Evolutionary conservation across 2,888 invertebrate species (phyloP).

Genomic region (Drosophila pseudotalamancana): DNA sequence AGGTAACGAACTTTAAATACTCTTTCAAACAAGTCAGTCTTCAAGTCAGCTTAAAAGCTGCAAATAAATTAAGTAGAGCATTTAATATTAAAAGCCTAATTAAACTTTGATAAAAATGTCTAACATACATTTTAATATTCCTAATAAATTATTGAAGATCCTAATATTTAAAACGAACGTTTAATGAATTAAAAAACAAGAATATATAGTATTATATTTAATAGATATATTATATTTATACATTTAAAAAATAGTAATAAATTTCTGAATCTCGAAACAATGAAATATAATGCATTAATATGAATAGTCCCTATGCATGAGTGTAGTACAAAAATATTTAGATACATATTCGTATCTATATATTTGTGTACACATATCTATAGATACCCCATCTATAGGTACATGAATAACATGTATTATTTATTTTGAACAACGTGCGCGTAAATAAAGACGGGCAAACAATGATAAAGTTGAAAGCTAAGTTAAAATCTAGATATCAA

Average conservation of each 20-base stretch:
- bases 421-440: slow-evolving; percentile 26
- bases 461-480: slow-evolving; percentile 32
- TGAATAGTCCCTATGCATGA: too few species aligned
- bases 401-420: slow-evolving; percentile 26
- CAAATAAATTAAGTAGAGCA: neutral
- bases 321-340: neutral
- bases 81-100: neutral
- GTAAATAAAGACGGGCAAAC: slow-evolving; percentile 33
- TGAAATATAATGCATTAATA: too few species aligned
- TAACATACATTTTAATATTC: too few species aligned
- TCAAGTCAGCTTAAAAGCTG: neutral
- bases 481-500: slow-evolving; percentile 19
- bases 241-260: neutral
- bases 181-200: too few species aligned
- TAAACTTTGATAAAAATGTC: too few species aligned
- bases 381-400: neutral
- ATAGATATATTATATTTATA: too few species aligned
- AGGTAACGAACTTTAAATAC: neutral
- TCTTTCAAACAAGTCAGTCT: neutral
- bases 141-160: too few species aligned
- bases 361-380: neutral
- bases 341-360: neutral
- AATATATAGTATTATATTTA: too few species aligned
- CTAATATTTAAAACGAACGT: too few species aligned
- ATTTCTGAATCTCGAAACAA: neutral